A percentile compares a stretch with the other conserved stretches of the same genome.
Conservation (phyloP, 2,888 invertebrate species). For the Andrena bicolor region DNA sequence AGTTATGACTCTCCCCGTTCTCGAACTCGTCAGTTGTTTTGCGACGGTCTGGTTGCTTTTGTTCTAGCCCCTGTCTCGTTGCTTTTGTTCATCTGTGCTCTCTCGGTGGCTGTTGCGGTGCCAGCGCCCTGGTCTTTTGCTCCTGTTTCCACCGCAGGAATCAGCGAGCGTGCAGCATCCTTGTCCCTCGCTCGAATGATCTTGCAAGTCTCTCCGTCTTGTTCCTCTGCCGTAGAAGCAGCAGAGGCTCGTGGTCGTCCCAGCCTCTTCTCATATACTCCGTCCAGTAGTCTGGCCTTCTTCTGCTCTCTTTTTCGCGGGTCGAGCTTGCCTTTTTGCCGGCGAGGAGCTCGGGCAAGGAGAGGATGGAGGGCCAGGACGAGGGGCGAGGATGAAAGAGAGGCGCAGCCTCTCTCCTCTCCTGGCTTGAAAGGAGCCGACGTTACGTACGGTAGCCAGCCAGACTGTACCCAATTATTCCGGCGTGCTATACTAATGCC, state of each 20-base stretch:
- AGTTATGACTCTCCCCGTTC: conserved; percentile 82
- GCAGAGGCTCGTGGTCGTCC: conserved; percentile 31
- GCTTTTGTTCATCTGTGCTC: conserved; percentile 66
- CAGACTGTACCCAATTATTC: conserved; percentile 84
- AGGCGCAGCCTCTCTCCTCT: conserved; percentile 56
- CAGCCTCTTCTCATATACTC: conserved; percentile 54
- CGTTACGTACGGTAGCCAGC: conserved; percentile 82
- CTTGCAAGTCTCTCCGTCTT: conserved; percentile 4
- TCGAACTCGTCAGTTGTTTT: conserved; percentile 80
- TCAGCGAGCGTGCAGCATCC: conserved; percentile 49
- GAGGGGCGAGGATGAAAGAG: conserved; percentile 57
- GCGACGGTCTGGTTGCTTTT: conserved; percentile 74
- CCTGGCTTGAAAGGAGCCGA: conserved; percentile 82
- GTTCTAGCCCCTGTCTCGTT: conserved; percentile 68
- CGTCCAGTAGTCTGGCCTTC: conserved; percentile 70
- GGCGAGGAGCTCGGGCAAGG: conserved; percentile 63
- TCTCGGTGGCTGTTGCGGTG: conserved; percentile 60
- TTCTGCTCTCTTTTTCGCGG: conserved; percentile 71
- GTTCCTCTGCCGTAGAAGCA: conserved; percentile 38
- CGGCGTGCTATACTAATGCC: conserved; percentile 83
- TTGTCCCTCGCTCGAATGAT: conserved; percentile 17
- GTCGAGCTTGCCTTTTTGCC: conserved; percentile 69
- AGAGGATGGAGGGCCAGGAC: conserved; percentile 58
- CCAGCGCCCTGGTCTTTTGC: conserved; percentile 74
- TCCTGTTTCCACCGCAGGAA: conserved; percentile 76